A percentile compares a stretch with the other conserved stretches of the same genome.
Conservation (phyloP, 2,888 invertebrate genomes). For the Polyploca ridens region DNA sequence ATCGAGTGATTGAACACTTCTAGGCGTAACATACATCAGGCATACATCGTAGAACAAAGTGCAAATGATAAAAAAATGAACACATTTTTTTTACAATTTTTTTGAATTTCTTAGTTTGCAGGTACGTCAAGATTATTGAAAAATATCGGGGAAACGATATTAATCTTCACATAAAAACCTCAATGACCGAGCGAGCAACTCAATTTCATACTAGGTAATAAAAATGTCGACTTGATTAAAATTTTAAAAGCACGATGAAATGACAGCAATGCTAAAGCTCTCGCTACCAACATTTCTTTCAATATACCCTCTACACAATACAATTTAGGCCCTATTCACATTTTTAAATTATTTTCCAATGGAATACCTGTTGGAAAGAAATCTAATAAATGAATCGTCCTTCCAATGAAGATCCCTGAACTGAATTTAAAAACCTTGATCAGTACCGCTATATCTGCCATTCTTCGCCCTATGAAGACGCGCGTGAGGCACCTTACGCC, state of each 20-base stretch:
- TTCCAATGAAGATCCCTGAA: constrained; percentile 55
- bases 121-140: too few species aligned
- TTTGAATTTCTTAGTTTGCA: too few species aligned
- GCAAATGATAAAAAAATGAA: too few species aligned
- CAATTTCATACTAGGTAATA: neutral
- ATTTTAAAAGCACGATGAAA: neutral
- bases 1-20: too few species aligned
- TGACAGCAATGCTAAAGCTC: neutral
- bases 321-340: constrained; percentile 12
- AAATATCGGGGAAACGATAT: too few species aligned
- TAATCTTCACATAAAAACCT: too few species aligned
- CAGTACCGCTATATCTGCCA: constrained; percentile 61
- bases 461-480: constrained; percentile 58
- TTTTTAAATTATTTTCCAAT: constrained; percentile 40
- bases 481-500: constrained; percentile 59
- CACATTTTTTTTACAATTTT: too few species aligned
- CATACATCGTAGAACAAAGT: too few species aligned
- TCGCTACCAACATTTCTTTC: neutral
- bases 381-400: constrained; percentile 69
- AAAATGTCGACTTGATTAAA: neutral
- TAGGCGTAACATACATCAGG: too few species aligned
- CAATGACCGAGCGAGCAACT: too few species aligned
- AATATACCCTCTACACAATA: neutral
- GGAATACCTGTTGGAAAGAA: constrained; percentile 56
- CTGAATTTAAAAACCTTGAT: constrained; percentile 75